Evolutionary conservation across 2,888 invertebrate genomes (phyloP).

Genomic region (Cecidostiba fungosa): DNA sequence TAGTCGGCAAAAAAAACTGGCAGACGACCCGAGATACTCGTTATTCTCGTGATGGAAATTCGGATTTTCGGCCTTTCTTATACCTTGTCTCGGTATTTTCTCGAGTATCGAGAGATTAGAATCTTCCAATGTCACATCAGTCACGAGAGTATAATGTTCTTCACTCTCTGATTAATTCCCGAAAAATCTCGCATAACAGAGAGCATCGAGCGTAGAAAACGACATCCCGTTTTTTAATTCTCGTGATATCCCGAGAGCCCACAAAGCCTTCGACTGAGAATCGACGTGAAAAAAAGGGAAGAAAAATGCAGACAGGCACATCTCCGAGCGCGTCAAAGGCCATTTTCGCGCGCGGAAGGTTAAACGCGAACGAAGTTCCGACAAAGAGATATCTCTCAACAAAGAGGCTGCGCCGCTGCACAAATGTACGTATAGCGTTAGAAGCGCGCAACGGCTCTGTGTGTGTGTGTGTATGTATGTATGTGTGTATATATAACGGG

Average conservation of each 20-base stretch:
- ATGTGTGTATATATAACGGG: background rate
- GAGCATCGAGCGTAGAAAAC: too few species aligned
- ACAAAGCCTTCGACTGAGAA: background rate
- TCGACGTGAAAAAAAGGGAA: background rate
- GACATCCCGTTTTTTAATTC: background rate
- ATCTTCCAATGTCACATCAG: too few species aligned
- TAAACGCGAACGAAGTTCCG: slow-evolving; percentile 8
- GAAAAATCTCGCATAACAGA: background rate
- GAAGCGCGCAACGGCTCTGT: background rate
- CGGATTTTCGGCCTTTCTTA: background rate
- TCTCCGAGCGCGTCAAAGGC: slow-evolving; percentile 1
- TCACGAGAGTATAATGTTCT: too few species aligned
- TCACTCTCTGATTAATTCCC: background rate
- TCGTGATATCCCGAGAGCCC: background rate
- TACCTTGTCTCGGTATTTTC: background rate
- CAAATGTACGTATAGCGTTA: background rate
- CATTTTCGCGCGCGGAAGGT: slow-evolving; percentile 6
- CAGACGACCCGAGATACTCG: background rate
- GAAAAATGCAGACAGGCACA: background rate
- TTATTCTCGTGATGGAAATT: background rate
- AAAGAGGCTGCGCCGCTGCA: background rate
- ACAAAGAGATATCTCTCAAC: slow-evolving; percentile 30
- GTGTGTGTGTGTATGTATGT: background rate
- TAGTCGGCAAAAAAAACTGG: background rate
- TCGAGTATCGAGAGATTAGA: too few species aligned